Base-by-base conservation (phyloP, 92 coral and sea anemone genomes). In the Parazoanthus swiftii region DNA sequence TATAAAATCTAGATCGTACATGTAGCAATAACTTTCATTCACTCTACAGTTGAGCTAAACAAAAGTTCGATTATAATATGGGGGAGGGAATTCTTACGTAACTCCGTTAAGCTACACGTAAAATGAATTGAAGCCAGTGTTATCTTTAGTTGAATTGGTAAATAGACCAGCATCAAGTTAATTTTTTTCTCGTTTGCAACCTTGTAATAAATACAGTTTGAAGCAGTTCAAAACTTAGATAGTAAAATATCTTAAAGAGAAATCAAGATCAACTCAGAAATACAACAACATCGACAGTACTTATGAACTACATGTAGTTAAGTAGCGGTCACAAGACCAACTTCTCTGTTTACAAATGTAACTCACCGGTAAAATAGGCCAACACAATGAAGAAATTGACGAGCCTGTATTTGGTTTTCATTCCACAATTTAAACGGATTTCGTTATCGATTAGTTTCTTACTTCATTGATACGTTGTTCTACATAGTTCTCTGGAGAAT, bases 361-460 rank as follows among this genome's bases (percentile, higher is more conserved):
- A 92, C 94, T 90, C 44, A 92, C 96, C 92, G 39, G 92, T 36
- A 77, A 93, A 92, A 88, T 77, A 92, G 18, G 58, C 48, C 92
- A 89, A 16, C 63, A 94, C 82, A 65, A 85, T 79, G 36, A 90
- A 79, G 50, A 89, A 89, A 88, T 89, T 94, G 63, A 89, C 13
- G 80, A 84, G 39, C 59, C 89, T 87, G 50, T 65, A 74, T 44
- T 74, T 77, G 44, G 81, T 71, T 89, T 66, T 85, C 94, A 91
- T 89, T 35, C 88, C 90, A 80, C 77, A 74, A 50, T 59, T 80
- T n/a, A 80, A 9, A 50, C 44, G 59, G 66, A 81, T 89, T 65
- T 88, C 88, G 78, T 77, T 86, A 35, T 15, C 29, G 65, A 77
- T 54, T 82, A 44, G 50, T 48, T 56, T 23, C 54, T 23, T 74